Percentiles rank a stretch among this genome's conserved stretches.
These are phyloP conservation scores for Hemaris fuciformis DNA, from an alignment of 2,888 invertebrate species.

Conservation along the genomic window DNA sequence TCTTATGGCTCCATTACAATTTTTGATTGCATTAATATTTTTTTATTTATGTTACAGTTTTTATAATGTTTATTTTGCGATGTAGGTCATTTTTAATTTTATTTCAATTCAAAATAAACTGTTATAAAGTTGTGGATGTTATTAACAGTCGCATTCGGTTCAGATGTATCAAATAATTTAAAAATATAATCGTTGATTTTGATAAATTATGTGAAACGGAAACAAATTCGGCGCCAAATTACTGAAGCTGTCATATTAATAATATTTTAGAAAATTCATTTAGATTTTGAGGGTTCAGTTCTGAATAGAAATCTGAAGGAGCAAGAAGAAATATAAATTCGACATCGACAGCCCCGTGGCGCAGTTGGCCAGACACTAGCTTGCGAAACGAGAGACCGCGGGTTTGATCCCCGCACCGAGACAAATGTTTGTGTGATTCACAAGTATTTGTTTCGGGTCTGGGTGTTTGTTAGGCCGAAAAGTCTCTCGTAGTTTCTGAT, in stretches of 20 bases:
- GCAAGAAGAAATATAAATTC: too few relatives aligned
- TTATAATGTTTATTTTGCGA: neutral
- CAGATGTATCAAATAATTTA: neutral
- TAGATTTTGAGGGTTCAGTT: neutral
- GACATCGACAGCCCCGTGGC: too few relatives aligned
- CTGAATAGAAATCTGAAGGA: neutral
- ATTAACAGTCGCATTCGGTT: neutral
- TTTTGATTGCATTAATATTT: neutral
- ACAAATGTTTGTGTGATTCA: too few relatives aligned
- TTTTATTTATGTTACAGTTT: neutral
- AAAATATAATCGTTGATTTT: neutral
- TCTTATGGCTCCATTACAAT: neutral
- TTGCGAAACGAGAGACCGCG: too few relatives aligned
- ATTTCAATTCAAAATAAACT: neutral
- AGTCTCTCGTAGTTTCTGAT: too few relatives aligned
- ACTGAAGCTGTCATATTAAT: constrained; percentile 1
- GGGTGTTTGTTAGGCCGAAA: too few relatives aligned
- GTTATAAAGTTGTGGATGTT: neutral
- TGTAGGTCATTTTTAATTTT: neutral
- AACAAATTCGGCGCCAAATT: constrained; percentile 1
- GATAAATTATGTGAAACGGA: constrained; percentile 5
- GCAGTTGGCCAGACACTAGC: too few relatives aligned
- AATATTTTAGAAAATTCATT: neutral
- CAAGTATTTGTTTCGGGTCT: too few relatives aligned
- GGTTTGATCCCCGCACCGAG: too few relatives aligned